Evolutionary conservation across 2,113 vertebrate species (phyloP), one percentile per base, ranked within the genome.

Genomic region (Actenoides lindsayi): DNA sequence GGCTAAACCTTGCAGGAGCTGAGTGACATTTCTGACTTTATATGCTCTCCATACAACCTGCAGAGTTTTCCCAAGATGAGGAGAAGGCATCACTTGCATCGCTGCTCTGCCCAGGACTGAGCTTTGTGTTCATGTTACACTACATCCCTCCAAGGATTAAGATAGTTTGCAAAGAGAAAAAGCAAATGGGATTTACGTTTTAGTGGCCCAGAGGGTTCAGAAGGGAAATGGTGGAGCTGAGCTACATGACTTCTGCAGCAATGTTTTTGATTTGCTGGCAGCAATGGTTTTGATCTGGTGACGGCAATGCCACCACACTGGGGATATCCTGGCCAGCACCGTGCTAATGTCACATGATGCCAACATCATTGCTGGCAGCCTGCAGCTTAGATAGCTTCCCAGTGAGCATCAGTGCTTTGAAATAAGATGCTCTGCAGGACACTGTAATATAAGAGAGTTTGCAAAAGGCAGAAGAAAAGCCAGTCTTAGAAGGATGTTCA

Each of bases 291-390:
- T 73, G 70, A 78, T 50, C 28, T 2, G 5, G 41, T n/a, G 77
- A 42, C 41, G 84, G 62, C 81, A 75, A 8, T 39, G 30, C 50
- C 7, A 3, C 33, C 41, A 53, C 37, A 37, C 51, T 27, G 39
- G 44, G n/a, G 35, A 44, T 27, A 42, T 82, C 57, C 91, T 81
- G 48, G 48, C 57, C 70, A 82, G 71, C 15, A 24, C 53, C 2
- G 1, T 16, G 54, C 63, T 67, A 83, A 1, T 18, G 59, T 73
- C 76, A 89, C 0, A 0, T 68, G 57, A 25, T 33, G 73, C 81
- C 82, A 78, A 5, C 0, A 0, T 4, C 28, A 67, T 23, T 0
- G 2, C 37, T n/a, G 73, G n/a, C 75, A 89, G 76, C 54, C 80
- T 56, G 41, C 42, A 53, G 69, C 53, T 79, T 46, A 63, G 48